These are phyloP conservation scores for Dendropsophus ebraccatus DNA, from an alignment of 2,113 vertebrate species.

Conservation along the genomic window DNA sequence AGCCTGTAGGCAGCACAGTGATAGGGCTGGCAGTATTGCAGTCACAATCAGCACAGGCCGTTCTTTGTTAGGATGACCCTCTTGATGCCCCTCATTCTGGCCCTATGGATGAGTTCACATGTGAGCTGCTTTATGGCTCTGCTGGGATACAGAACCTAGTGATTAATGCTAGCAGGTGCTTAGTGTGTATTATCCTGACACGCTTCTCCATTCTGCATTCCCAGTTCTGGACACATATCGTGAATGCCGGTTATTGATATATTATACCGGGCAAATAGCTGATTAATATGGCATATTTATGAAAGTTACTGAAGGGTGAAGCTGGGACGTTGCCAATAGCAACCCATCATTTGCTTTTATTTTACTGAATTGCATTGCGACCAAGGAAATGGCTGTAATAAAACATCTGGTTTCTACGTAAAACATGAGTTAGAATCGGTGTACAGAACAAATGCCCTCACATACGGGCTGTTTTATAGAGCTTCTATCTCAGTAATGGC, in stretches of 20 bases:
- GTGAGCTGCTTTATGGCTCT: not conserved
- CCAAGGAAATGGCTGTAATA: not conserved
- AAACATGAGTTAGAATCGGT: not conserved
- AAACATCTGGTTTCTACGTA: not conserved
- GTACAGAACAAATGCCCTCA: not conserved
- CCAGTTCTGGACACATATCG: not conserved
- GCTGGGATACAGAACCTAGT: not conserved
- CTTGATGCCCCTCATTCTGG: not conserved
- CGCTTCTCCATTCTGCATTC: not conserved
- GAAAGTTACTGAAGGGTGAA: not conserved
- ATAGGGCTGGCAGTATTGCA: not conserved
- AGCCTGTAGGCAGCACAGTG: not conserved
- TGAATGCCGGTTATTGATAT: not conserved
- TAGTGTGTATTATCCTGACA: not conserved
- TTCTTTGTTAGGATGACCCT: not conserved
- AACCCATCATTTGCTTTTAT: not conserved
- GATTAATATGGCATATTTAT: not conserved
- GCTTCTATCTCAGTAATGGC: not conserved
- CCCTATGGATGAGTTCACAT: not conserved
- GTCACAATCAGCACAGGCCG: not conserved
- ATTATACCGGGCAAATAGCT: not conserved
- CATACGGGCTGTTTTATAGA: conserved; percentile 5
- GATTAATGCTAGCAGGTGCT: not conserved
- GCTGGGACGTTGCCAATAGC: not conserved
- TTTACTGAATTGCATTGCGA: not conserved